Base-by-base conservation (phyloP, 2,888 invertebrate genomes). In the Melangyna quadrimaculata region DNA sequence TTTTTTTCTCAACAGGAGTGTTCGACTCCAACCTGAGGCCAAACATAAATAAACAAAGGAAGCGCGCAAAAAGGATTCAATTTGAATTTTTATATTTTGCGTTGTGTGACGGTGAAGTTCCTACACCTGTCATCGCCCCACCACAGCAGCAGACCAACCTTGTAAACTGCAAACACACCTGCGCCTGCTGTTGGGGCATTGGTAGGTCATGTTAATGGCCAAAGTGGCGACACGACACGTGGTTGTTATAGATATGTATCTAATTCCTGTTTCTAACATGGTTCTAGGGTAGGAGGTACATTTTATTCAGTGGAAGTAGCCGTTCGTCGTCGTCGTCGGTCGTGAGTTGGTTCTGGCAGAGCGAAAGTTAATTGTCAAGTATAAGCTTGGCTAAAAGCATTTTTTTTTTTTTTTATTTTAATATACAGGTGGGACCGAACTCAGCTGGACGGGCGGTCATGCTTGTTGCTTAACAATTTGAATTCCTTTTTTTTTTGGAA, bases 341-440 rank as follows among this genome's bases (percentile, higher is more conserved):
- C 78, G 69, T 79, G 79, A 72, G 72, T 72, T 43, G 59, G 71
- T 75, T 75, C 69, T 75, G 45, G 35, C 75, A 67, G 55, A 61
- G 80, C 84, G 75, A 84, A 79, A 84, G 84, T 84, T 84, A 84
- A 84, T 84, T 84, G 80, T 77, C 80, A 53, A n/a, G n/a, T 75
- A 79, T 78, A 71, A 69, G 63, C 61, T 53, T 19, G 79, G 75
- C 63, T 70, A 78, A 70, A 63, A 78, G 78, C 72, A 22, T 73
- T 72, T 32, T 82, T 67, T 59, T 77, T 73, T 24, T 40, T 55
- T 22, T 45, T 43, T 35, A 17, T 35, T n/a, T 75, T 12, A 0
- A 0, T 24, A 14, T 24, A 37, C 1, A 40, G 75, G 57, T 45
- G 48, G 51, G 48, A 67, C 35, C 53, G 35, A 35, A 43, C 40